Evolutionary conservation across 2,113 vertebrate genomes (phyloP).

Genomic region (Leptobrachium leishanense): DNA sequence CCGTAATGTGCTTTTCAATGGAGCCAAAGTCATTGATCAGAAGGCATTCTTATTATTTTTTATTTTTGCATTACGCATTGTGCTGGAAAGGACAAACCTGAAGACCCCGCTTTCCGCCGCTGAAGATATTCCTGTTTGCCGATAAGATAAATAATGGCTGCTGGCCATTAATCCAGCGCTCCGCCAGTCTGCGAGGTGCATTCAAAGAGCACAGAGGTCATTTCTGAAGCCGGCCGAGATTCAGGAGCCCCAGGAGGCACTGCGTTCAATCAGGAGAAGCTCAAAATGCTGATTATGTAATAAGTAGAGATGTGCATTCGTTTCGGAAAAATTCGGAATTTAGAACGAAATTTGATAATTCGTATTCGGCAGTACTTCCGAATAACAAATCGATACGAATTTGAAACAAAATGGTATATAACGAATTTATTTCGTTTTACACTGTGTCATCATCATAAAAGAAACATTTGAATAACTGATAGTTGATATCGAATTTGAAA

Average conservation of each 20-base stretch:
- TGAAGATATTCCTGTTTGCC: background rate
- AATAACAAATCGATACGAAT: too few species aligned
- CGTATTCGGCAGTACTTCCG: too few species aligned
- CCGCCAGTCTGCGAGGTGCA: conserved; percentile 28
- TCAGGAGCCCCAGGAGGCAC: background rate
- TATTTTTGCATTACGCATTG: conserved; percentile 18
- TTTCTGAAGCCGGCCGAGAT: background rate
- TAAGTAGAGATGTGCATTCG: too few species aligned
- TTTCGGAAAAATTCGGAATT: too few species aligned
- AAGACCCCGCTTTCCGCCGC: background rate
- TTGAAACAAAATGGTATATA: too few species aligned
- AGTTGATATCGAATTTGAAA: too few species aligned
- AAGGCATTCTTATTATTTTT: background rate
- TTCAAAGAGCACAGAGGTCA: conserved; percentile 23
- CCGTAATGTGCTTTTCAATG: background rate
- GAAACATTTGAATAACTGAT: too few species aligned
- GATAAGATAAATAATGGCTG: background rate
- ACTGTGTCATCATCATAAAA: too few species aligned
- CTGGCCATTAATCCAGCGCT: conserved; percentile 22
- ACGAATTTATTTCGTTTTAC: too few species aligned
- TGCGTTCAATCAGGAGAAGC: too few species aligned
- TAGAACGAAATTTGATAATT: too few species aligned
- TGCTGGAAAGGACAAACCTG: conserved; percentile 3
- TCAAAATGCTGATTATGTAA: too few species aligned
- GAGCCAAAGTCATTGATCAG: conserved; percentile 16